A percentile compares a stretch with the other conserved stretches of the same genome.
These are phyloP conservation scores for Pachyseris speciosa DNA, from an alignment of 64 coral and sea anemone genomes.

Conservation along the genomic window DNA sequence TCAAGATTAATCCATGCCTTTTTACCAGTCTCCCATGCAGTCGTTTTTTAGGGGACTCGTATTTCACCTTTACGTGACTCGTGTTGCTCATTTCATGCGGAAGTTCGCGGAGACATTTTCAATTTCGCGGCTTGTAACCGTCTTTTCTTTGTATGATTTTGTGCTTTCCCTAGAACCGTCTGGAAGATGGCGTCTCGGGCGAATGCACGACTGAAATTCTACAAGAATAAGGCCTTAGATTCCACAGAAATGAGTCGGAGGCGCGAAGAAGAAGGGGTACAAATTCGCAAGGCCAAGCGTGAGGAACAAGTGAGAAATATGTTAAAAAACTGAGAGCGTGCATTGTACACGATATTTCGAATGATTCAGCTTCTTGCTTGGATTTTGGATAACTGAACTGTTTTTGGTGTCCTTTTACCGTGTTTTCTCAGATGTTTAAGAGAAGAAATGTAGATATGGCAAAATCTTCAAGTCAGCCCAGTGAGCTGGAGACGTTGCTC, in stretches of 20 bases:
- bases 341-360: background rate
- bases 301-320: slow-evolving; percentile 87
- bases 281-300: slow-evolving; percentile 94
- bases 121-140: background rate
- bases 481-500: slow-evolving; percentile 80
- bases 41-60: no score
- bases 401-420: background rate
- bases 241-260: slow-evolving; percentile 92
- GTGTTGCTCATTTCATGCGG: slow-evolving; percentile 37
- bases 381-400: background rate
- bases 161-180: slow-evolving; percentile 34
- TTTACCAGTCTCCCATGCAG: no score
- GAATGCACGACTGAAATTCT: slow-evolving; percentile 93
- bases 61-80: background rate
- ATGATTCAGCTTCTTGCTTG: background rate
- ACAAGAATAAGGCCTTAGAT: slow-evolving; percentile 98
- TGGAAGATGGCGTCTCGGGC: slow-evolving; percentile 77
- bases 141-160: slow-evolving; percentile 30
- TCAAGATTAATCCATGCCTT: no score
- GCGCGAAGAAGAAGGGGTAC: slow-evolving; percentile 98
- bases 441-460: slow-evolving; percentile 92
- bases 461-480: slow-evolving; percentile 28
- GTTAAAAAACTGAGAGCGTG: background rate
- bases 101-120: slow-evolving; percentile 7
- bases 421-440: slow-evolving; percentile 90